phyloP scores from a whole-genome alignment of 2,797 vertebrate species.

The Erethizon dorsatum region DNA sequence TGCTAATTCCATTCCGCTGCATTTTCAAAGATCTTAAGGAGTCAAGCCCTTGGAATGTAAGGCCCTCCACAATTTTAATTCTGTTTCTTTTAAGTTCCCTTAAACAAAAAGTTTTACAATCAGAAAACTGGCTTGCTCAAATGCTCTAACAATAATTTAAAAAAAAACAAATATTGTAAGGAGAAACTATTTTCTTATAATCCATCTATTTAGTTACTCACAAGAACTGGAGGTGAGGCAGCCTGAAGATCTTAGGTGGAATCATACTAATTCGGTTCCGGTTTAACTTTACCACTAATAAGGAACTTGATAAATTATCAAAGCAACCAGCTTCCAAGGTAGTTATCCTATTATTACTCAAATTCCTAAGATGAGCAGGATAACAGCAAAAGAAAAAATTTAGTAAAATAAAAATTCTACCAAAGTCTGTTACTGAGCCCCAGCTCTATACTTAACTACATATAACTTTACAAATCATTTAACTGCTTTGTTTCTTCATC shows the following conservation, averaged over 20 bases:
- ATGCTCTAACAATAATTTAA: conserved; percentile 61
- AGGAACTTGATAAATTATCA: conserved; percentile 96
- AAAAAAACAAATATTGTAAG: conserved; percentile 5
- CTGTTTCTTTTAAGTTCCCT: conserved; percentile 98
- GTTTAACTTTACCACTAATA: conserved; percentile 97
- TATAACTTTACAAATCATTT: conserved; percentile 14
- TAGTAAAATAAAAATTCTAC: conserved; percentile 3
- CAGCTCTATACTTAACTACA: neutral
- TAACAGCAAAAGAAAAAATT: conserved; percentile 61
- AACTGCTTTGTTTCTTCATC: conserved; percentile 59
- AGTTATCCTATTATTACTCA: conserved; percentile 98
- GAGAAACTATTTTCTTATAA: conserved; percentile 35
- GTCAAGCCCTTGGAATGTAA: conserved; percentile 98
- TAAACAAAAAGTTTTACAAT: conserved; percentile 68
- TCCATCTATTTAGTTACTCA: conserved; percentile 89
- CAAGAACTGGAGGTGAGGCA: conserved; percentile 97
- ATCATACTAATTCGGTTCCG: conserved; percentile 95
- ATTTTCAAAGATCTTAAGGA: conserved; percentile 97
- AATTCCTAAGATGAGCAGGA: conserved; percentile 91
- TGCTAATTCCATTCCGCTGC: conserved; percentile 97
- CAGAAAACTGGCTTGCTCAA: neutral
- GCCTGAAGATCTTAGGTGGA: conserved; percentile 96
- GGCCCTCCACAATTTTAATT: conserved; percentile 97
- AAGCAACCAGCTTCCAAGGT: conserved; percentile 96
- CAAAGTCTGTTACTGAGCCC: neutral